A percentile compares a stretch with the other conserved stretches of the same genome.
Evolutionary conservation across 2,113 vertebrate species (phyloP).

Genomic region (Otis tarda): DNA sequence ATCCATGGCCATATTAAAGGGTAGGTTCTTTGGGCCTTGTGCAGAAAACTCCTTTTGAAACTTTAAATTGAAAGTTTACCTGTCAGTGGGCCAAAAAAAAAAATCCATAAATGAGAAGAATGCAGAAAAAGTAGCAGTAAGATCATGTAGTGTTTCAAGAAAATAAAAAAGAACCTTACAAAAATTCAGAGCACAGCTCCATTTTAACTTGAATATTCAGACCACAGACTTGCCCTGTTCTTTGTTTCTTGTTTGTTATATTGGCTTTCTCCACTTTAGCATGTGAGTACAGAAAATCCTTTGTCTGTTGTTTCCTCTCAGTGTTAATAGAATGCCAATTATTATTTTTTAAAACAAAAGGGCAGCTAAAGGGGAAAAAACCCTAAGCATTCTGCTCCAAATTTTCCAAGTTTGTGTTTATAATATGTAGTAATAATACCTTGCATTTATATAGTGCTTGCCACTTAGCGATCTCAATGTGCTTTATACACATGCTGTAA

Average conservation of each 20-base stretch:
- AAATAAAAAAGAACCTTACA: neutral
- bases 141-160: neutral
- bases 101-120: neutral
- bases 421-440: neutral
- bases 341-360: neutral
- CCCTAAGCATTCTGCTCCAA: neutral
- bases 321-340: neutral
- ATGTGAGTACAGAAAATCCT: neutral
- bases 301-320: neutral
- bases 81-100: neutral
- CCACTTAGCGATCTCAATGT: neutral
- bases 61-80: neutral
- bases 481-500: neutral
- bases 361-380: neutral
- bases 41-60: neutral
- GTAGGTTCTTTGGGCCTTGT: neutral
- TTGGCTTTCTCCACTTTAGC: neutral
- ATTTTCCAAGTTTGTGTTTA: neutral
- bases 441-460: neutral
- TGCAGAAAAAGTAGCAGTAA: neutral
- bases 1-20: accelerated
- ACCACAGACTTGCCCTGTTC: neutral
- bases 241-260: neutral
- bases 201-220: neutral
- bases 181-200: neutral